Evolutionary conservation across 1,140 invertebrate species (phyloP), one percentile per base, ranked within the genome.

Genomic region (Pachyrhynchus sulphureomaculatus): DNA sequence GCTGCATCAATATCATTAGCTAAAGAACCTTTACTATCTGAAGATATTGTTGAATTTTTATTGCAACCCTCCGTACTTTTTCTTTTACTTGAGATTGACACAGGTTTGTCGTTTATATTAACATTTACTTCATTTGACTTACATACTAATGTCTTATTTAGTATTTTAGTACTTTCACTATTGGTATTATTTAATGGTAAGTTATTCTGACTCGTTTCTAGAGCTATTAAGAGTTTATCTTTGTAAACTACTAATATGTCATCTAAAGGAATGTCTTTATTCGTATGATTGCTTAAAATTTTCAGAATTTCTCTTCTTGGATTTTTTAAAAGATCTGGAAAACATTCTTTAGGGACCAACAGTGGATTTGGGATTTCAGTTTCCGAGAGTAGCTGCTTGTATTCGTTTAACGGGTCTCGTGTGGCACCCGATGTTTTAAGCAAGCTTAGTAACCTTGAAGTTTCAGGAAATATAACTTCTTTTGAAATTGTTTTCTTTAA

Each of bases 331-430:
- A 92, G 83, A 6, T 82, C 79, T 13, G 86, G 84, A 24, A 92
- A 74, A 65, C 84, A 83, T 69, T 89, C 84, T 70, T 89, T 86
- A 18, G 90, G 90, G 37, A 92, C 85, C 47, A 92, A 72, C 51
- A 92, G 77, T 9, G 89, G 89, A 81, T 92, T 90, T 9, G 90
- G 89, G 68, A 92, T 83, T 65, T 86, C 82, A 67, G 88, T 82
- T 63, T 85, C 86, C 33, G 81, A 80, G 13, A 90, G 81, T n/a
- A 92, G 74, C 70, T 87, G 81, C 62, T 87, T 84, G 1, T 91
- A 78, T 70, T 92, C 89, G 44, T 83, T 84, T 5, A 89, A 72
- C 1, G 90, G 86, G 72, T 86, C 85, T 21, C 37, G 32, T 20
- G 76, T 76, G 64, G 83, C 83, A 44, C 81, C 78, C 48, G 78